Percentiles rank a stretch among this genome's conserved stretches.
Conservation (phyloP, 2,113 vertebrate species). For the Phrynosoma platyrhinos region DNA sequence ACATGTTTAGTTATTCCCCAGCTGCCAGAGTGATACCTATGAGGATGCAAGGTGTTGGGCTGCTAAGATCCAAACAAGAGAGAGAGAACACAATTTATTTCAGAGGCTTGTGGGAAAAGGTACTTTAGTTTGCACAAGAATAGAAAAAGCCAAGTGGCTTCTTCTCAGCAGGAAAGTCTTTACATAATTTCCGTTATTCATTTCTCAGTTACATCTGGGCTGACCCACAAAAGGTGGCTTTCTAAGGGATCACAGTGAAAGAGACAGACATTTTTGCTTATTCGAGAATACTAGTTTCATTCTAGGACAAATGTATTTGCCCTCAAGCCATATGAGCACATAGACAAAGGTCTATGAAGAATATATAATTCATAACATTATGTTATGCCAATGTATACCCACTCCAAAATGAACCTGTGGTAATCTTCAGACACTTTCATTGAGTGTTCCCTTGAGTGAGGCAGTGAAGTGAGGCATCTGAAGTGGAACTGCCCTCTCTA, state of each 20-base stretch:
- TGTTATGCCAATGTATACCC: background rate
- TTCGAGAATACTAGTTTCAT: background rate
- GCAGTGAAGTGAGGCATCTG: too few relatives aligned
- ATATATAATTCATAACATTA: background rate
- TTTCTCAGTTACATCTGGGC: background rate
- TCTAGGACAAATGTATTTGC: background rate
- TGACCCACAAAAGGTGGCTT: background rate
- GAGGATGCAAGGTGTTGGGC: background rate
- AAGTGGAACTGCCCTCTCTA: too few relatives aligned
- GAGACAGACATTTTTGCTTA: background rate
- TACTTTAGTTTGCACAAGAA: background rate
- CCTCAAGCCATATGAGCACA: background rate
- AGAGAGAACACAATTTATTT: conserved; percentile 4
- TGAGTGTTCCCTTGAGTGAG: too few relatives aligned
- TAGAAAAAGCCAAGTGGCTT: background rate
- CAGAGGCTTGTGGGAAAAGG: background rate
- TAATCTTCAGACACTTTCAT: too few relatives aligned
- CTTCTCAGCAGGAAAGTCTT: background rate
- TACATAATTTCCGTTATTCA: background rate
- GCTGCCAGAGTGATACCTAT: conserved; percentile 40
- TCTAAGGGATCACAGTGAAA: background rate
- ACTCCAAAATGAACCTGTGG: too few relatives aligned
- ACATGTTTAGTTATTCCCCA: conserved; percentile 8
- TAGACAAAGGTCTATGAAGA: background rate
- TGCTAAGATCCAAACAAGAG: conserved; percentile 22